Base-by-base conservation (phyloP, 2,113 vertebrate genomes). In the Tor tambroides region DNA sequence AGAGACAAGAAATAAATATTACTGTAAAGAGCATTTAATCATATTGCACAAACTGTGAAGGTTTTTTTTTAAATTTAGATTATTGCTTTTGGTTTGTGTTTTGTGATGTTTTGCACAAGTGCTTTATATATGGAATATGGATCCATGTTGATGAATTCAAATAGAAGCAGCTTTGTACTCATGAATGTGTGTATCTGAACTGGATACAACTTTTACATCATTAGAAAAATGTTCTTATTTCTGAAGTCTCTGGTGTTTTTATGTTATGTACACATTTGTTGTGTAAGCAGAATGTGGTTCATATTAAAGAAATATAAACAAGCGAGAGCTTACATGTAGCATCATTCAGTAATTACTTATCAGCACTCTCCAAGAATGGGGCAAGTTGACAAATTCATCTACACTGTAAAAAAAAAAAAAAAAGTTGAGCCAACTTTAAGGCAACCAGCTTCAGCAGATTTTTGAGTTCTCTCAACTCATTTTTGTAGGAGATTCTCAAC, bases 1-100 rank as follows among this genome's bases (percentile, higher is more conserved):
- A 9, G 78, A 80, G 11, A n/a, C 21, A 0, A 80, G 2, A 14
- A 15, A 15, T 61, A 15, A 26, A 4, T 26, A 17, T 41, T 56
- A 41, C 43, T 56, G 14, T 74, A 54, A 75, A 76, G 7, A 43
- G 6, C 54, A 63, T 21, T 10, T 35, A 84, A 17, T 38, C 19
- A 38, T 72, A 84, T 30, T 84, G 54, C 21, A 81, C 21, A 87
- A 77, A 67, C 77, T 87, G 81, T 87, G 85, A 83, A 51, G 83
- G 1, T n/a, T 59, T 59, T 7, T 9, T 35, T n/a, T 23, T 32
- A 35, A 3, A 7, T 38, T 69, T 76, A 14, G 35, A 23, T 56
- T 35, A 35, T 35, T 35, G 49, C 51, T 56, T 26, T 65, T 65
- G 7, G 32, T 9, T 15, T 38, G 30, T 41, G 54, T 32, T 49